Base-by-base conservation (phyloP, 1,140 invertebrate genomes). In the Battus philenor region DNA sequence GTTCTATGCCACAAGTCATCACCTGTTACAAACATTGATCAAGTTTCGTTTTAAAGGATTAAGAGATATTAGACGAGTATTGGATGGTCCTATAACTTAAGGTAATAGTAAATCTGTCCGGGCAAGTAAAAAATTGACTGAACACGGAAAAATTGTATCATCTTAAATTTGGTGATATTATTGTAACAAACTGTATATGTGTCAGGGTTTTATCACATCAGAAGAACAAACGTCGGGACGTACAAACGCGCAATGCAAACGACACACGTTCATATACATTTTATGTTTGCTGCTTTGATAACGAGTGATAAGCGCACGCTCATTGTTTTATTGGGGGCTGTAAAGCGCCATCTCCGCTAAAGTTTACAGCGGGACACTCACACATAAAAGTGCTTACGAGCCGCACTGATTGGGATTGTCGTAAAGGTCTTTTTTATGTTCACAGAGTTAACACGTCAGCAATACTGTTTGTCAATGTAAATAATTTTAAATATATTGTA, bases 241-340 rank as follows among this genome's bases (percentile, higher is more conserved):
- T 59, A 79, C 78, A 78, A 75, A 76, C 72, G 74, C 66, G 67
- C 59, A 68, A 47, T 50, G 61, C 68, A 68, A 64, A 68, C 57
- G 51, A 58, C 50, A 62, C 52, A 74, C 57, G 73, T 75, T 67
- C 76, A 82, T 80, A 82, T 80, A 82, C 66, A 75, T 67, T 75
- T 66, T 54, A 71, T 83, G 74, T 80, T 83, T 83, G 78, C 71
- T 69, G 66, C 47, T 76, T 76, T 80, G 76, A 80, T 78, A 77
- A 74, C 61, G 55, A 32, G 46, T 78, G 79, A 83, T 83, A 83
- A 83, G 63, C 52, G 65, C 46, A 50, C 55, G 61, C 68, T 75
- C 69, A 83, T 83, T 80, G 79, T 83, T 83, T 83, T 83, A 83
- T 83, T 77, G 76, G 64, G 49, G 64, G 72, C 56, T 69, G 68